Conservation (phyloP, 2,113 vertebrate species). For the Ctenodactylus gundi region DNA sequence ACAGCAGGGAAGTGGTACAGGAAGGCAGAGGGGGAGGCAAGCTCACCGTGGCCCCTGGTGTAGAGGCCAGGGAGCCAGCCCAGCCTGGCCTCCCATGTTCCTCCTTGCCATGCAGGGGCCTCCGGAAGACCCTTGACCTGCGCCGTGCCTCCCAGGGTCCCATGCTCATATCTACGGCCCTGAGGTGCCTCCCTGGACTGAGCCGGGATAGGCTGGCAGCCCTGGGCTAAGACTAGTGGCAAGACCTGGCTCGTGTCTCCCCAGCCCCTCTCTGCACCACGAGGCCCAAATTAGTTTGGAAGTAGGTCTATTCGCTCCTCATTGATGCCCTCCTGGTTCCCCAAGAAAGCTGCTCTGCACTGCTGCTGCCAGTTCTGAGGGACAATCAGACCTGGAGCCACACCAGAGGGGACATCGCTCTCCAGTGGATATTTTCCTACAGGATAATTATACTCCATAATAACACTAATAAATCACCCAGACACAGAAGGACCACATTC, state of each 20-base stretch:
- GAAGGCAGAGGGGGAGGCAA: not conserved
- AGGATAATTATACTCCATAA: constrained; percentile 18
- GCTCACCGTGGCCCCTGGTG: too few relatives aligned
- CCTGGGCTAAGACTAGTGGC: not conserved
- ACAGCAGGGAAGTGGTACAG: not conserved
- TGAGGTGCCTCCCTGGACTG: not conserved
- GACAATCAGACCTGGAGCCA: not conserved
- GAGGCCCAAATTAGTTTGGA: not conserved
- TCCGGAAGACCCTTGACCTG: not conserved
- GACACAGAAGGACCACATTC: not conserved
- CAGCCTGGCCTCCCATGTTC: not conserved
- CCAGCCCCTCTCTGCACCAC: not conserved
- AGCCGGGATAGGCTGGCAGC: not conserved
- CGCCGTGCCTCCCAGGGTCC: not conserved
- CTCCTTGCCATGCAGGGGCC: not conserved
- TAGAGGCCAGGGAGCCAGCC: not conserved
- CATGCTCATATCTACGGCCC: not conserved
- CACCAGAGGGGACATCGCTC: not conserved
- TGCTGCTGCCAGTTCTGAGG: not conserved
- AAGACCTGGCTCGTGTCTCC: not conserved
- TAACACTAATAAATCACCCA: constrained; percentile 14
- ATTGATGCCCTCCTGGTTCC: not conserved
- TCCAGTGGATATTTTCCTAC: not conserved
- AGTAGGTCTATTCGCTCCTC: not conserved
- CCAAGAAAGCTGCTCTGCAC: not conserved